Percentiles rank a stretch among this genome's conserved stretches.
Evolutionary conservation across 2,113 vertebrate genomes (phyloP).

Genomic region (Petrocephalus microphthalmus): DNA sequence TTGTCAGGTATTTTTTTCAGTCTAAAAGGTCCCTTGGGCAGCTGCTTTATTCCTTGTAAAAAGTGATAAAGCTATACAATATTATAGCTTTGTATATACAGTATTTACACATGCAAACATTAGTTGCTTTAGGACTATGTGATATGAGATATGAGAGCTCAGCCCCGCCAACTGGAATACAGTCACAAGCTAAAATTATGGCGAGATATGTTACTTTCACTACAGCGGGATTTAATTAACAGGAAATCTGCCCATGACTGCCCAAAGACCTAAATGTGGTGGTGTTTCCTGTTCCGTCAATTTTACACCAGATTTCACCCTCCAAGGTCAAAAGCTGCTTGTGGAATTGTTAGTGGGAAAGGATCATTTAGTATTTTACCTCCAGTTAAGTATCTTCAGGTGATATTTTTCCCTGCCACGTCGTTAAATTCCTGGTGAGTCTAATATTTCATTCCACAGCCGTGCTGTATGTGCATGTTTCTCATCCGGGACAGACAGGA

Average conservation of each 20-base stretch:
- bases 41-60: background rate
- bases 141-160: conserved; percentile 24
- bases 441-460: background rate
- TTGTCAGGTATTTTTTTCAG: background rate
- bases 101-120: conserved; percentile 30
- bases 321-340: background rate
- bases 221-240: background rate
- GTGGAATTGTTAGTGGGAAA: background rate
- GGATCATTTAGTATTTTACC: background rate
- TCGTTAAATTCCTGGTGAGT: background rate
- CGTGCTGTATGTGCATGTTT: background rate
- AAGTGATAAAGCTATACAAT: background rate
- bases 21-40: background rate
- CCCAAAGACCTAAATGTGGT: background rate
- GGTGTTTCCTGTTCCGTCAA: background rate
- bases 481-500: background rate
- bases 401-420: background rate
- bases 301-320: background rate
- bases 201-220: background rate
- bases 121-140: too few relatives aligned
- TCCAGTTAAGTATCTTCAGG: background rate
- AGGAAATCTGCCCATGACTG: background rate
- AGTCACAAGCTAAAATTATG: background rate
- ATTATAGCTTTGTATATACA: conserved; percentile 38
- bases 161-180: background rate